A percentile compares a stretch with the other conserved stretches of the same genome.
Conservation (phyloP, 2,888 invertebrate genomes). For the Tuta absoluta region DNA sequence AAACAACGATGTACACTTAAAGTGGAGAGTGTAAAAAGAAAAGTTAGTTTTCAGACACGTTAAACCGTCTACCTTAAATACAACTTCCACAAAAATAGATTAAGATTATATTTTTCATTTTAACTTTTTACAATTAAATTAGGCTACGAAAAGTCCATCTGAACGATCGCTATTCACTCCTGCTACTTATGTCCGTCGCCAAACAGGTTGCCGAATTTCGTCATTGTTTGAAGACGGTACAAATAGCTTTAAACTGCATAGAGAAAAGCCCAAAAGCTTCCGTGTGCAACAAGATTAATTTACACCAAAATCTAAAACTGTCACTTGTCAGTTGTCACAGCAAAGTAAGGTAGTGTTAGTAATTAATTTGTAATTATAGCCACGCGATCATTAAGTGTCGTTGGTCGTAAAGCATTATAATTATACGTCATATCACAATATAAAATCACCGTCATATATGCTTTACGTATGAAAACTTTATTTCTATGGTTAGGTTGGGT, state of each 20-base stretch:
- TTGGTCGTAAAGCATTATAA: not conserved
- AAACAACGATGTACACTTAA: not conserved
- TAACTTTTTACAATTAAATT: too few species aligned
- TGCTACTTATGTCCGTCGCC: too few species aligned
- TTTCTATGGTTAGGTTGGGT: not conserved
- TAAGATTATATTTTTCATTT: too few species aligned
- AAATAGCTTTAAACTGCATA: too few species aligned
- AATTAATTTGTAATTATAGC: constrained; percentile 2
- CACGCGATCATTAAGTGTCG: constrained; percentile 4
- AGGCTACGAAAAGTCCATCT: too few species aligned
- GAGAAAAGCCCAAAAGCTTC: too few species aligned
- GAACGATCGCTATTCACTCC: too few species aligned
- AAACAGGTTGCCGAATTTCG: too few species aligned
- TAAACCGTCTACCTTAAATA: too few species aligned
- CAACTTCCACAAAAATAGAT: too few species aligned
- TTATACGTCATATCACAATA: too few species aligned
- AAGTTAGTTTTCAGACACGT: not conserved
- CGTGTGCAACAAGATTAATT: not conserved
- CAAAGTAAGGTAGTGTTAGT: not conserved
- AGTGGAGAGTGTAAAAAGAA: not conserved
- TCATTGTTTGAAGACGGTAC: too few species aligned
- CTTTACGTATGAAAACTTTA: not conserved
- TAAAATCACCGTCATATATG: not conserved
- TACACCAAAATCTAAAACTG: not conserved
- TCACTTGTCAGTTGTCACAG: not conserved